Percentiles rank a stretch among this genome's conserved stretches.
phyloP scores from a whole-genome alignment of 2,888 invertebrate genomes.

The Gisinianus flammeolus region DNA sequence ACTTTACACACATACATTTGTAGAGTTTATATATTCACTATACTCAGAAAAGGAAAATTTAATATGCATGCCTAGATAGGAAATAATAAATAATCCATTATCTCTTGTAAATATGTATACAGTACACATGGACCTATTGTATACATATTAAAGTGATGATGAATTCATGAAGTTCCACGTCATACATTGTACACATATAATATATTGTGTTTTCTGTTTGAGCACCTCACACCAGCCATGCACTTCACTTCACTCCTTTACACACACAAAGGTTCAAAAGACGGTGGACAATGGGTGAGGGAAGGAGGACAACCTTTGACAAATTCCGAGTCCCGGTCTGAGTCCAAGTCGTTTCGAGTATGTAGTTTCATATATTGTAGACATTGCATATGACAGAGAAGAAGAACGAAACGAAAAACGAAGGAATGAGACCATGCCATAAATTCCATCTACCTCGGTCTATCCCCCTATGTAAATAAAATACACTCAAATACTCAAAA shows the following conservation, averaged over 20 bases:
- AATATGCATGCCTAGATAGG: too few relatives aligned
- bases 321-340: background rate
- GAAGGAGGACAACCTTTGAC: conserved; percentile 2
- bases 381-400: background rate
- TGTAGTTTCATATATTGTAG: background rate
- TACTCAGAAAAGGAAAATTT: too few relatives aligned
- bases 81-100: too few relatives aligned
- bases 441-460: too few relatives aligned
- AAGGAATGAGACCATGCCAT: background rate
- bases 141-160: too few relatives aligned
- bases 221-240: background rate
- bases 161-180: too few relatives aligned
- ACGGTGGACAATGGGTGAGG: background rate
- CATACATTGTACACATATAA: background rate
- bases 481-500: too few relatives aligned
- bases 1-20: too few relatives aligned
- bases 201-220: background rate
- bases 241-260: background rate
- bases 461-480: too few relatives aligned
- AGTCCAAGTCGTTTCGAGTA: background rate
- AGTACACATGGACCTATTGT: too few relatives aligned
- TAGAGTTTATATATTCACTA: too few relatives aligned
- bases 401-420: background rate
- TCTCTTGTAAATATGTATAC: too few relatives aligned
- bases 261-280: background rate